Evolutionary conservation across 2,888 invertebrate species (phyloP), one percentile per base, ranked within the genome.

Genomic region (Fragum whitleyi): DNA sequence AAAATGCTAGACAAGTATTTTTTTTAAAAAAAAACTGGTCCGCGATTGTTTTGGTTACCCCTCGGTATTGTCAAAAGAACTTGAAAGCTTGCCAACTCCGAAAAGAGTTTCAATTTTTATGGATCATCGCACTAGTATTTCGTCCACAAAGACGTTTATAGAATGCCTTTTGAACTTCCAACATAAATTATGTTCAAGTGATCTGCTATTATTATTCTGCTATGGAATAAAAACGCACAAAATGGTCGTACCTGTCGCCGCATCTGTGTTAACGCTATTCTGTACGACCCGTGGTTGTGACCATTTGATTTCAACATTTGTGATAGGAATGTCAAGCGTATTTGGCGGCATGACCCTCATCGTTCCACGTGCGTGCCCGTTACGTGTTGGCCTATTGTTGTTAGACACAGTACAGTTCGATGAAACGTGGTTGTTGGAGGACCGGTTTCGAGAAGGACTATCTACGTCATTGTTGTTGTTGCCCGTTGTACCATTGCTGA

Each of bases 391-490:
- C 21, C 74, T 67, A 26, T 71, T 77, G 53, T 55, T 69, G 23
- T 71, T 74, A 21, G 73, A 55, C 29, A 53, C 67, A 16, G 71
- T 73, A 61, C 19, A 39, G 32, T 57, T 69, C 5, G 59, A 26
- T 16, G 62, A 19, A 9, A 7, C 26, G 47, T 80, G 72, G 76
- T 76, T 85, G 76, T 87, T 78, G 53, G 84, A 77, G 68, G 80
- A 83, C 51, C 87, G 26, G 61, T 90, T 90, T 68, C 88, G 79
- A n/a, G 87, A 83, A 29, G 78, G 83, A 74, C 87, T 88, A 53
- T 89, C 87, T 21, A 86, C 87, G 79, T 90, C 89, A 79, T 90
- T 89, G 84, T 91, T 90, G 75, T 87, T 88, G 79, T 85, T 81
- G 47, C 79, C 70, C 26, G 85, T 53, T 9, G 81, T 77, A 61